Conservation (phyloP, 2,113 vertebrate species). For the Dissostichus mawsoni region DNA sequence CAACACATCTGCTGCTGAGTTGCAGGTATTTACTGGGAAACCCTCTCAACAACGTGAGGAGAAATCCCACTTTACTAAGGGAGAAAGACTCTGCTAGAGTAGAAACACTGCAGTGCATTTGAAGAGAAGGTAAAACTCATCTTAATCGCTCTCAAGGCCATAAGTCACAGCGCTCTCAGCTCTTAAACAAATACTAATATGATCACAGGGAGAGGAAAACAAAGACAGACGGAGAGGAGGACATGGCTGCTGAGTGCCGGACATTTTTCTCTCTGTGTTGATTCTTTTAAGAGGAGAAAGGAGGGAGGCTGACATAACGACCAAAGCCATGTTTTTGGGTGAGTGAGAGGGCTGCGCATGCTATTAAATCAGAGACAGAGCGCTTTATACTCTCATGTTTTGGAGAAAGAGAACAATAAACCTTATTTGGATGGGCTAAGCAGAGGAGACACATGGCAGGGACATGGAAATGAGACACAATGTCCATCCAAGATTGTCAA, state of each 20-base stretch:
- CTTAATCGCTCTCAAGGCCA: slow-evolving; percentile 76
- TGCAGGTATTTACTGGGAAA: slow-evolving; percentile 76
- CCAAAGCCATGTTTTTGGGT: slow-evolving; percentile 57
- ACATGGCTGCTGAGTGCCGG: slow-evolving; percentile 72
- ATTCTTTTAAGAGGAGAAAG: slow-evolving; percentile 76
- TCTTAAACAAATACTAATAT: slow-evolving; percentile 84
- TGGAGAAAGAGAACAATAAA: slow-evolving; percentile 32
- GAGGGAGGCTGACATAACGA: slow-evolving; percentile 36
- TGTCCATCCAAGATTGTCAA: too few species aligned
- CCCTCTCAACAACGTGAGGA: slow-evolving; percentile 70
- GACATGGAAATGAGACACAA: too few species aligned
- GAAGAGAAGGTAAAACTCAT: slow-evolving; percentile 65
- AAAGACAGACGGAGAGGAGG: slow-evolving; percentile 62
- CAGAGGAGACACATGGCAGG: slow-evolving; percentile 21
- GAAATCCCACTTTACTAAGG: slow-evolving; percentile 70
- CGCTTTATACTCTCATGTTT: slow-evolving; percentile 27
- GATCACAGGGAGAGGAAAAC: slow-evolving; percentile 80
- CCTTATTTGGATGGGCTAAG: slow-evolving; percentile 29
- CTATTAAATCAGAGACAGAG: slow-evolving; percentile 59
- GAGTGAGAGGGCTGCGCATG: slow-evolving; percentile 48
- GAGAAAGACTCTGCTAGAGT: slow-evolving; percentile 37
- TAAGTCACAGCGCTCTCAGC: slow-evolving; percentile 70
- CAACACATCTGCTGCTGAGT: slow-evolving; percentile 71
- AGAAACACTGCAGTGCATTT: slow-evolving; percentile 49
- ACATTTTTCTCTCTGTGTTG: slow-evolving; percentile 80